These are phyloP conservation scores for Champsocephalus esox DNA, from an alignment of 2,797 vertebrate genomes.

Conservation along the genomic window DNA sequence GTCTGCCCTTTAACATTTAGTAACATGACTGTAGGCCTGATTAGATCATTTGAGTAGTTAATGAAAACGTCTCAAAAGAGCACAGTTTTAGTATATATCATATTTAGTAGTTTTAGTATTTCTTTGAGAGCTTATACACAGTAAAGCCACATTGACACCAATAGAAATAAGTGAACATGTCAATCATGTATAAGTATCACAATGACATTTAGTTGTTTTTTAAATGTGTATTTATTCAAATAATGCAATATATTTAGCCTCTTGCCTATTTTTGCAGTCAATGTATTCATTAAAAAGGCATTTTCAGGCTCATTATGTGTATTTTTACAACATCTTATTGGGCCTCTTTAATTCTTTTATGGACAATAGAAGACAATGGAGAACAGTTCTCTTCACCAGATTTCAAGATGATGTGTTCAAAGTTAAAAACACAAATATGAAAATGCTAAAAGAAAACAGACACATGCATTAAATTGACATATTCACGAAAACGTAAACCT, in stretches of 20 bases:
- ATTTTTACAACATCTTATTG: too few relatives aligned
- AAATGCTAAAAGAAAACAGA: too few relatives aligned
- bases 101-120: too few relatives aligned
- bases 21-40: constrained; percentile 20
- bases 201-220: neutral
- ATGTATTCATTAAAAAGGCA: neutral
- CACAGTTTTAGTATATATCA: neutral
- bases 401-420: neutral
- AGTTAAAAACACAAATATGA: neutral
- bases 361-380: too few relatives aligned
- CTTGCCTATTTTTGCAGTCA: neutral
- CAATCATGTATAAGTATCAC: neutral
- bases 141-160: neutral
- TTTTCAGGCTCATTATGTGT: too few relatives aligned
- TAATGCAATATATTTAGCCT: neutral
- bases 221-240: neutral
- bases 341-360: neutral
- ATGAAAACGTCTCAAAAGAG: constrained; percentile 30
- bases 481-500: too few relatives aligned
- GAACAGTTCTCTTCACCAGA: neutral
- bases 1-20: constrained; percentile 51
- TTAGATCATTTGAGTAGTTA: constrained; percentile 34
- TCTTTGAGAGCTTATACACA: neutral
- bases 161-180: neutral
- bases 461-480: too few relatives aligned